These are phyloP conservation scores for Penaeus japonicus DNA, from an alignment of 1,140 invertebrate species.

Conservation along the genomic window DNA sequence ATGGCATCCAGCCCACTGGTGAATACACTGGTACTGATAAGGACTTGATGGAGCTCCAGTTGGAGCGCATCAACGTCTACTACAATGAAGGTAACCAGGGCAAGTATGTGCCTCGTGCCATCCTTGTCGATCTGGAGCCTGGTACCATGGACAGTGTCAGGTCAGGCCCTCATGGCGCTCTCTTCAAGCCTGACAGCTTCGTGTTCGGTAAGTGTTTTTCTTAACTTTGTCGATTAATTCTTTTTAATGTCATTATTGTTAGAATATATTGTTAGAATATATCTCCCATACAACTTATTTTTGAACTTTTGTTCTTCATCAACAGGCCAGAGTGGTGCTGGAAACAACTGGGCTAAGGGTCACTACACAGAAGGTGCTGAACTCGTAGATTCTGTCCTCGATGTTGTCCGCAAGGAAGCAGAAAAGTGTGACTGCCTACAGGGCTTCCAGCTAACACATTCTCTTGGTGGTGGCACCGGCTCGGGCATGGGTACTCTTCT, in stretches of 20 bases:
- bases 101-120: slow-evolving; percentile 45
- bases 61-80: slow-evolving; percentile 47
- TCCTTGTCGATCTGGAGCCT: slow-evolving; percentile 45
- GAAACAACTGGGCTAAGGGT: slow-evolving; percentile 51
- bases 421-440: slow-evolving; percentile 51
- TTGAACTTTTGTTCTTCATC: too few relatives aligned
- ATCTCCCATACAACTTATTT: neutral
- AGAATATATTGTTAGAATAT: neutral
- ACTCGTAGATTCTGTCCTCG: slow-evolving; percentile 39
- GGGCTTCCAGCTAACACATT: slow-evolving; percentile 50
- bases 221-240: too few relatives aligned
- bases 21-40: slow-evolving; percentile 48
- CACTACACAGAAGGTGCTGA: slow-evolving; percentile 52
- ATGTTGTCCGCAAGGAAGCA: slow-evolving; percentile 49
- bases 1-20: slow-evolving; percentile 51
- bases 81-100: slow-evolving; percentile 53
- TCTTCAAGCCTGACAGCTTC: slow-evolving; percentile 52
- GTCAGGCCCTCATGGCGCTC: slow-evolving; percentile 41
- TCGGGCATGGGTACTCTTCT: slow-evolving; percentile 50
- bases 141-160: slow-evolving; percentile 51
- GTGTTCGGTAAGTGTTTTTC: slow-evolving; percentile 33
- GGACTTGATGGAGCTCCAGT: slow-evolving; percentile 52
- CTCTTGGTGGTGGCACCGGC: slow-evolving; percentile 49
- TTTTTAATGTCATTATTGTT: neutral
- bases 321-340: slow-evolving; percentile 51